phyloP scores from a whole-genome alignment of 2,888 invertebrate genomes.

The Scrobipalpa atriplicella region DNA sequence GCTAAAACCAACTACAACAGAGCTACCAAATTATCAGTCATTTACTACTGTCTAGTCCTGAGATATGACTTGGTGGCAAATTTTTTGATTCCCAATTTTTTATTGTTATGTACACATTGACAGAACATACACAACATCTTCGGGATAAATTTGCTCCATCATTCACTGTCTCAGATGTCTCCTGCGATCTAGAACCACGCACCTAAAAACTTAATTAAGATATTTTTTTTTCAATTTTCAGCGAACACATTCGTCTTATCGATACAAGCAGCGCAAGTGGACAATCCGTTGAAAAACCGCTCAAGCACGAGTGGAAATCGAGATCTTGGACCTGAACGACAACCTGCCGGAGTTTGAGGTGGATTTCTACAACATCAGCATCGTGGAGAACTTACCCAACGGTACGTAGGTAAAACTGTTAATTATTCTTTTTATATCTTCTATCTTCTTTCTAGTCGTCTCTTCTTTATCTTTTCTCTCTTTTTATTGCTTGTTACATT shows the following conservation, averaged over 20 bases:
- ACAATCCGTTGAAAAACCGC: slow-evolving; percentile 90
- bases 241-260: slow-evolving; percentile 89
- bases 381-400: slow-evolving; percentile 94
- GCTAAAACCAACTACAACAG: too few relatives aligned
- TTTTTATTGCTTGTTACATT: too few relatives aligned
- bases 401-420: slow-evolving; percentile 76
- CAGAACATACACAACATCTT: too few relatives aligned
- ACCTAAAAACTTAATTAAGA: too few relatives aligned
- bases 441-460: too few relatives aligned
- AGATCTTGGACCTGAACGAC: slow-evolving; percentile 90
- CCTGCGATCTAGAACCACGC: not conserved
- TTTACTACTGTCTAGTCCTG: too few relatives aligned
- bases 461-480: too few relatives aligned
- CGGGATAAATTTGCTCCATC: not conserved
- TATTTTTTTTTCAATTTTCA: slow-evolving; percentile 36
- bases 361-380: slow-evolving; percentile 95
- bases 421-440: too few relatives aligned
- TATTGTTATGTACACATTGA: too few relatives aligned
- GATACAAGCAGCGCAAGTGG: slow-evolving; percentile 90
- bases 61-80: too few relatives aligned
- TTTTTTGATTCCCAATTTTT: too few relatives aligned
- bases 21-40: too few relatives aligned
- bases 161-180: not conserved
- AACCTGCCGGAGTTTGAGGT: slow-evolving; percentile 94
- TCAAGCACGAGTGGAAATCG: slow-evolving; percentile 87